Percentiles rank a stretch among this genome's conserved stretches.
Evolutionary conservation across 2,797 vertebrate species (phyloP).

Genomic region (Cuniculus paca): DNA sequence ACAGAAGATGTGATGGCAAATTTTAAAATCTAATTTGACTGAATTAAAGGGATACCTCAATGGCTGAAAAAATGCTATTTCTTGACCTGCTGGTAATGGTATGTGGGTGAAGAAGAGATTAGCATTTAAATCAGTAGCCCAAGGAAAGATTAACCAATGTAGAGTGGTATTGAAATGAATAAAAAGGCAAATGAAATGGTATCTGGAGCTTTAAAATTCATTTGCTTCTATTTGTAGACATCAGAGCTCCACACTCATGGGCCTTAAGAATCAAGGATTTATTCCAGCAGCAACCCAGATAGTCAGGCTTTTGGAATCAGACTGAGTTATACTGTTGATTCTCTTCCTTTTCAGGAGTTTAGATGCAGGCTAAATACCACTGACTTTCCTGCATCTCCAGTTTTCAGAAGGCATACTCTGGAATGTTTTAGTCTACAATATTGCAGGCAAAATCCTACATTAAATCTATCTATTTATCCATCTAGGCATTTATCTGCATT

Average conservation of each 20-base stretch:
- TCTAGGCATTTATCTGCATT: background rate
- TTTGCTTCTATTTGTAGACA: background rate
- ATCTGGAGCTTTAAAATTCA: no score
- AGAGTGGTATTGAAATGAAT: background rate
- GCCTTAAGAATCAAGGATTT: no score
- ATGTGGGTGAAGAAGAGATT: background rate
- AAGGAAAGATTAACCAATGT: background rate
- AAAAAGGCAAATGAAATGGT: background rate
- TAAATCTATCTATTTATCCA: background rate
- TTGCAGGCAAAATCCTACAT: background rate
- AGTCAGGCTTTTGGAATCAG: background rate
- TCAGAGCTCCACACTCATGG: background rate
- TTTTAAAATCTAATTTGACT: background rate
- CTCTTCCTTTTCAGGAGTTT: background rate
- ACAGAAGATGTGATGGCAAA: background rate
- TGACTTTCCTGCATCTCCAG: background rate
- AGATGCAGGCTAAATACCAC: background rate
- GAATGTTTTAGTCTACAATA: background rate
- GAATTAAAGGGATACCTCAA: background rate
- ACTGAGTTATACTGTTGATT: background rate
- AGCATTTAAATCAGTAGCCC: background rate
- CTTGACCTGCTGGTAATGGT: background rate
- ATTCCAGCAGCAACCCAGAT: background rate
- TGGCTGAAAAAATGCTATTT: background rate
- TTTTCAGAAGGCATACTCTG: background rate